phyloP scores from a whole-genome alignment of 2,797 vertebrate genomes.

The Huso huso region DNA sequence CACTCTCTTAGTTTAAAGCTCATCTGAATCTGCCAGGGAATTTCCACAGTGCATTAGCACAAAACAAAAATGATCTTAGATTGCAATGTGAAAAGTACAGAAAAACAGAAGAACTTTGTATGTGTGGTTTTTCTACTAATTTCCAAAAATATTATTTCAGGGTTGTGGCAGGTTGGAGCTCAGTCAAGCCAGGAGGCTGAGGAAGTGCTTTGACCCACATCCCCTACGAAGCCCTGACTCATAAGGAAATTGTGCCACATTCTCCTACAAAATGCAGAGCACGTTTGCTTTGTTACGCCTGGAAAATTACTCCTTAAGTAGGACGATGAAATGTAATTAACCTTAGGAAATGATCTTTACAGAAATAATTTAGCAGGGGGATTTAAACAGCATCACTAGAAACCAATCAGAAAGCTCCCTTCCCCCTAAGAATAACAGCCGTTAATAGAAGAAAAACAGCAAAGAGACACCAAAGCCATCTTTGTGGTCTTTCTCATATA shows the following conservation, averaged over 20 bases:
- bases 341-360: conserved; percentile 6
- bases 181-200: background rate
- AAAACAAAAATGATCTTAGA: conserved; percentile 1
- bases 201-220: background rate
- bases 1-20: background rate
- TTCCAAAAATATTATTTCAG: background rate
- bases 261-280: background rate
- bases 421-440: no score
- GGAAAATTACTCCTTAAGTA: conserved; percentile 1
- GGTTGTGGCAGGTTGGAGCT: background rate
- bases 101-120: background rate
- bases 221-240: background rate
- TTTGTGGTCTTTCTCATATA: no score
- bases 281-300: conserved; percentile 1
- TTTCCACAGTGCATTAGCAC: background rate
- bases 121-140: background rate
- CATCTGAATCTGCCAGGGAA: background rate
- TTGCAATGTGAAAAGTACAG: background rate
- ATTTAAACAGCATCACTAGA: background rate
- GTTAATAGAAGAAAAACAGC: no score
- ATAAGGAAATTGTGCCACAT: background rate
- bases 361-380: conserved; percentile 3
- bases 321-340: conserved; percentile 12
- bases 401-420: background rate
- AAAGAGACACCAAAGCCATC: no score